Evolutionary conservation across 2,888 invertebrate species (phyloP), one percentile per base, ranked within the genome.

Genomic region (Eueremaeus valkanovi): DNA sequence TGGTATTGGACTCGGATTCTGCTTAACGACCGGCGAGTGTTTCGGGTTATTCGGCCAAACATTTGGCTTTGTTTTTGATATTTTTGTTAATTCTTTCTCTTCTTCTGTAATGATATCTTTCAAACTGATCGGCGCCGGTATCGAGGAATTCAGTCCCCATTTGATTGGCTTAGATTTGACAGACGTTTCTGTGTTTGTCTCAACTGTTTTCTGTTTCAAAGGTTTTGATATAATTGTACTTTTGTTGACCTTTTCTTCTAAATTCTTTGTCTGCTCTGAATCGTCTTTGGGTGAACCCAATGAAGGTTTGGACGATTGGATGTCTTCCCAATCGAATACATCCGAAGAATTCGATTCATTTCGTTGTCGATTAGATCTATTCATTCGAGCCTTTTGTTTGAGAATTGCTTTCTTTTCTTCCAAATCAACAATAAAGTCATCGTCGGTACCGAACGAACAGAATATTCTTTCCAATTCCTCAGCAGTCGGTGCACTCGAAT

Each of bases 401-500:
- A 29, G 21, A 45, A 70, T 73, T n/a, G 73, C 68, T 73, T 76
- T 70, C 11, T 75, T 74, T 66, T 77, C 77, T 24, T 77, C 75
- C 42, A 75, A 72, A 29, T 42, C 76, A 1, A 78, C 63, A 27
- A 78, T 75, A 61, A 76, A 79, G 9, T 79, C 76, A 21, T 81
- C 76, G 9, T 78, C 79, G 9, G 21, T 21, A 40, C 40, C 24
- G 18, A 68, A 68, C 21, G 40, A 40, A 3, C 40, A 68, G 24
- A 18, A 42, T 63, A 81, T 78, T 18, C 77, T 63, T 51, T 81
- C 76, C n/a, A 81, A 81, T 77, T 89, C 88, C 81, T 90, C 90
- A 3, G 82, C 83, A 0, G 45, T 72, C 13, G 88, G 87, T 0
- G 89, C 89, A 66, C 87, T 87, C 27, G 85, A 88, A 81, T 88